A percentile compares a stretch with the other conserved stretches of the same genome.
These are phyloP conservation scores for Lasius platythorax DNA, from an alignment of 2,888 invertebrate genomes.

Conservation along the genomic window DNA sequence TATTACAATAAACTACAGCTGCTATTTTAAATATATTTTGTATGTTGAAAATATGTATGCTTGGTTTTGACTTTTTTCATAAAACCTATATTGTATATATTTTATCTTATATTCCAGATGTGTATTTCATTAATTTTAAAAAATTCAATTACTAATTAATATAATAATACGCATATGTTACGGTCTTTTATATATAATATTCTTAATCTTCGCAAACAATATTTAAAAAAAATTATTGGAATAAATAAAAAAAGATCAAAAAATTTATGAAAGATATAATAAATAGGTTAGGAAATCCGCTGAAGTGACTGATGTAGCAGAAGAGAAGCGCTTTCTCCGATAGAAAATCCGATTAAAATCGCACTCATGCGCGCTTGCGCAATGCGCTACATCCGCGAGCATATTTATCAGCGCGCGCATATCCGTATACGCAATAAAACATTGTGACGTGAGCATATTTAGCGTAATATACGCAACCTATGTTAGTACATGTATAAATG, in stretches of 20 bases:
- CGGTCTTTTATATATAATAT: not conserved
- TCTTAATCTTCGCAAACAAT: not conserved
- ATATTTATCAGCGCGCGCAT: constrained; percentile 27
- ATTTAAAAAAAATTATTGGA: not conserved
- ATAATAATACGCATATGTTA: no score
- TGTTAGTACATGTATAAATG: not conserved
- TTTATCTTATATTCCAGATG: no score
- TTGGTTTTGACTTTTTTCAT: no score
- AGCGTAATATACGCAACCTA: constrained; percentile 14
- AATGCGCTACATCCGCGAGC: constrained; percentile 61
- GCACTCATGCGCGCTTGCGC: constrained; percentile 63
- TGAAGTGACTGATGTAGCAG: constrained; percentile 62
- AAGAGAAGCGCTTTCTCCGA: constrained; percentile 75
- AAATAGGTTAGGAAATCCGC: constrained; percentile 57
- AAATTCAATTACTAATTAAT: not conserved
- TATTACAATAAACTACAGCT: not conserved
- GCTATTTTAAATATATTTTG: no score
- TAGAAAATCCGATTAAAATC: constrained; percentile 74
- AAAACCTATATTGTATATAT: no score
- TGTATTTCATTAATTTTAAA: not conserved
- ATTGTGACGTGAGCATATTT: constrained; percentile 24
- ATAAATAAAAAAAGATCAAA: not conserved
- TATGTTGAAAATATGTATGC: no score
- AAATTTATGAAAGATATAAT: not conserved
- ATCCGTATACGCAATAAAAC: constrained; percentile 29